These are phyloP conservation scores for Lycaena phlaeas DNA, from an alignment of 2,888 invertebrate genomes.

Conservation along the genomic window DNA sequence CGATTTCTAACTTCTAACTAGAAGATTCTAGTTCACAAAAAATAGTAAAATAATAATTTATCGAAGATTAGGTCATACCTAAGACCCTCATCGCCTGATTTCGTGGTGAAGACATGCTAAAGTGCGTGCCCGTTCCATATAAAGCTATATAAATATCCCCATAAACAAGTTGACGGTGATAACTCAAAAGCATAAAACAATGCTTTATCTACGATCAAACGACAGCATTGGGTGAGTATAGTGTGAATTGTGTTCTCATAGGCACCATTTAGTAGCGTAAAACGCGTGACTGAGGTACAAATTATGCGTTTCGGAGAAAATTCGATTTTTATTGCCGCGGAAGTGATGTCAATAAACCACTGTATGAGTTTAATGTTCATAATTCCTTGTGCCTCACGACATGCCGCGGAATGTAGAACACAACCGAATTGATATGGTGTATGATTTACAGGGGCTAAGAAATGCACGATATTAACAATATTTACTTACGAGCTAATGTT, in stretches of 20 bases:
- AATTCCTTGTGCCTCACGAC: slow-evolving; percentile 55
- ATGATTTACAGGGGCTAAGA: slow-evolving; percentile 1
- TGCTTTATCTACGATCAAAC: slow-evolving; percentile 62
- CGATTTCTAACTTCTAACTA: too few relatives aligned
- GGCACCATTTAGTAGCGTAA: slow-evolving; percentile 70
- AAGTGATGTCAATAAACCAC: slow-evolving; percentile 71
- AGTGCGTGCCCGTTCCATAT: slow-evolving; percentile 31
- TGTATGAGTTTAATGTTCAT: slow-evolving; percentile 64
- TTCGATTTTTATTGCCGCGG: slow-evolving; percentile 67
- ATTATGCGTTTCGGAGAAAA: slow-evolving; percentile 69
- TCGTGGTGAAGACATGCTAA: too few relatives aligned
- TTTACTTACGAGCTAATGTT: too few relatives aligned
- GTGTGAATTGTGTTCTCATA: slow-evolving; percentile 70
- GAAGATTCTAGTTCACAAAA: too few relatives aligned
- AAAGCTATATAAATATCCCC: slow-evolving; percentile 64
- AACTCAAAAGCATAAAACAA: slow-evolving; percentile 68
- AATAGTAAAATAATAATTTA: too few relatives aligned
- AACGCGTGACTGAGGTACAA: slow-evolving; percentile 69
- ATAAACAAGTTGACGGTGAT: slow-evolving; percentile 66
- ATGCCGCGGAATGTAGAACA: slow-evolving; percentile 28
- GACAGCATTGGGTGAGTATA: slow-evolving; percentile 56
- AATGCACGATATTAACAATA: too few relatives aligned
- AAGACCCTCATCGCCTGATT: too few relatives aligned
- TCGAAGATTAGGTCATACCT: too few relatives aligned
- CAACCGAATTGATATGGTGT: slow-evolving; percentile 6